Evolutionary conservation across 2,797 vertebrate species (phyloP).

Genomic region (Pogonophryne albipinna): DNA sequence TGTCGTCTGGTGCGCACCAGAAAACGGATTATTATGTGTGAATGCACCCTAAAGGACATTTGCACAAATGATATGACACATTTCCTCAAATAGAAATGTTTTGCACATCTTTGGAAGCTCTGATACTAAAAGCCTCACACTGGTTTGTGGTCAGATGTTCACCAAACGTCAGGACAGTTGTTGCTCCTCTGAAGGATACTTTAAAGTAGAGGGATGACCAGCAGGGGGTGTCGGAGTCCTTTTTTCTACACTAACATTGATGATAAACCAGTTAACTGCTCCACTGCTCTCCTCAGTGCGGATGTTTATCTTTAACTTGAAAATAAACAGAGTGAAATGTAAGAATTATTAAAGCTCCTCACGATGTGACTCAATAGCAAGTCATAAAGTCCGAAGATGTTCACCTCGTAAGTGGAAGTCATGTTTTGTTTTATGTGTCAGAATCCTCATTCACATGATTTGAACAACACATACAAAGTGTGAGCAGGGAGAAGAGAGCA

Average conservation of each 20-base stretch:
- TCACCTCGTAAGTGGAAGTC: neutral
- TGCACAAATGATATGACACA: too few species aligned
- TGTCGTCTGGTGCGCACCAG: too few species aligned
- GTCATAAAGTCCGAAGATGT: neutral
- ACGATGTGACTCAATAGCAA: neutral
- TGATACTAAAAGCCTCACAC: neutral
- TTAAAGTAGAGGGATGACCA: conserved; percentile 22
- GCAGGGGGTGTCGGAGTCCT: conserved; percentile 37
- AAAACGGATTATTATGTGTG: too few species aligned
- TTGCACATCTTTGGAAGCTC: too few species aligned
- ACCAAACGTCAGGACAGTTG: neutral
- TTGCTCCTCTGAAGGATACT: neutral
- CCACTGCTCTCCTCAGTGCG: neutral
- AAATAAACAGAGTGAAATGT: conserved; percentile 16
- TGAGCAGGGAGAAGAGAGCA: neutral
- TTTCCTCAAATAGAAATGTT: too few species aligned
- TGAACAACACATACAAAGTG: neutral
- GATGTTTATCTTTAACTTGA: conserved; percentile 2
- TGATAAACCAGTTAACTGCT: neutral
- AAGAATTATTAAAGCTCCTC: neutral
- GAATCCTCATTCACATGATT: neutral
- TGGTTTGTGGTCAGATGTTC: neutral
- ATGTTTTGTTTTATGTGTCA: neutral
- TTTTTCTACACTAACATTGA: neutral
- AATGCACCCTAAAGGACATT: too few species aligned